Evolutionary conservation across 2,113 vertebrate genomes (phyloP), one percentile per base, ranked within the genome.

Genomic region (Microcebus ravelobensis): DNA sequence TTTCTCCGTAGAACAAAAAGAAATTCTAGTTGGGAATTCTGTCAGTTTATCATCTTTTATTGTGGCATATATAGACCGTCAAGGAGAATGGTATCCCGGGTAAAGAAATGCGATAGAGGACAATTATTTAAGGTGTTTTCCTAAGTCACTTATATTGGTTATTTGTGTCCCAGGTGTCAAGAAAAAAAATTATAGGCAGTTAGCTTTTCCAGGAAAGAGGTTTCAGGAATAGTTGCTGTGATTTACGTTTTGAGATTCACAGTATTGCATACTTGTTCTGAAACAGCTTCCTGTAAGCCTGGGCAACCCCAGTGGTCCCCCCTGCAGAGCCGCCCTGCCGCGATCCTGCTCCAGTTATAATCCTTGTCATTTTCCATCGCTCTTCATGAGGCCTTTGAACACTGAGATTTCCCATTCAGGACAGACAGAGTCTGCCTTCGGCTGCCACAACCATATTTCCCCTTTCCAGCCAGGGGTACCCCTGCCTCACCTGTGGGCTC

Each of bases 51-150:
- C 50, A 71, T 92, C 36, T 81, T 95, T 79, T 94, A 65, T 68
- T 95, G 71, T 34, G 5, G 3, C 15, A 18, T 73, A 50, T 93
- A 68, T 17, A 92, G 71, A 70, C 20, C 81, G 48, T 79, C 55
- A 55, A 55, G n/a, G 34, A 74, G 45, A 96, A 83, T 52, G 20
- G 7, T 88, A 68, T 63, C 18, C 76, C 2, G 4, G 71, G 81
- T 96, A 92, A 95, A 95, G 84, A 95, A 95, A 97, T 86, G 15
- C 25, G 71, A 25, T 45, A 76, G 61, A 92, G 42, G 34, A 67
- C 27, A 87, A 85, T 97, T 94, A 85, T 68, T 88, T 93, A 91
- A 97, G 45, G 36, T n/a, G 39, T 94, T 91, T 96, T 94, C 92
- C 92, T 59, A 96, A 93, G 61, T 76, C 36, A 79, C 12, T 81